Percentiles rank a stretch among this genome's conserved stretches.
These are phyloP conservation scores for Silurus asotus DNA, from an alignment of 2,113 vertebrate species.

Conservation along the genomic window DNA sequence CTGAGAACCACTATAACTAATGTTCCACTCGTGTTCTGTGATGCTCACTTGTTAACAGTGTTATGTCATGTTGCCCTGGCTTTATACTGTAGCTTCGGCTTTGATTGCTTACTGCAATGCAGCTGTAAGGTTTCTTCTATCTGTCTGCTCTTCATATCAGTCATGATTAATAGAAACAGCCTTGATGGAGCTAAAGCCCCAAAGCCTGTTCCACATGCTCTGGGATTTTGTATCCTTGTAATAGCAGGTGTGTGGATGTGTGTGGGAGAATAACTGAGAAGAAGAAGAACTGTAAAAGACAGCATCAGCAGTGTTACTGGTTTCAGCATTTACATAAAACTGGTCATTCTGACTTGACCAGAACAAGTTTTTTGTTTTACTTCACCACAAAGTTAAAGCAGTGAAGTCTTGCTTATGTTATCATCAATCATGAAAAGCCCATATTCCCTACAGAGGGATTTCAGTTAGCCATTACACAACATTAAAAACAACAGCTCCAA, in stretches of 20 bases:
- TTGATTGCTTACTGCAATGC: not conserved
- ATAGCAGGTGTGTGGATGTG: not conserved
- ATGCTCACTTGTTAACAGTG: not conserved
- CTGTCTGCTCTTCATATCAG: not conserved
- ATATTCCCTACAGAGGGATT: conserved; percentile 7
- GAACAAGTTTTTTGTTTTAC: too few species aligned
- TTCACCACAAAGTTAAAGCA: not conserved
- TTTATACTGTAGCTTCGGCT: not conserved
- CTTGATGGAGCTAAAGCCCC: not conserved
- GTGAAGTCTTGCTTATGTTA: not conserved
- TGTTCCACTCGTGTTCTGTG: not conserved
- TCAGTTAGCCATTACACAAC: conserved; percentile 7
- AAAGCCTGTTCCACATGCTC: not conserved
- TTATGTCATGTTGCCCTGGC: not conserved
- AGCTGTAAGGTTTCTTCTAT: not conserved
- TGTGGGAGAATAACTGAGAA: not conserved
- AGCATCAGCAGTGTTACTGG: not conserved
- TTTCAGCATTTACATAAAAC: conserved; percentile 3
- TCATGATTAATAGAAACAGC: not conserved
- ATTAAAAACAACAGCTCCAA: conserved; percentile 48
- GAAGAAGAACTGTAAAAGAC: not conserved
- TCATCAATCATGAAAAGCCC: not conserved
- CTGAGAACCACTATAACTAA: conserved; percentile 4
- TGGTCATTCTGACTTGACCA: not conserved
- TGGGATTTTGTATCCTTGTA: not conserved